These are phyloP conservation scores for Apus apus DNA, from an alignment of 2,113 vertebrate genomes.

Conservation along the genomic window DNA sequence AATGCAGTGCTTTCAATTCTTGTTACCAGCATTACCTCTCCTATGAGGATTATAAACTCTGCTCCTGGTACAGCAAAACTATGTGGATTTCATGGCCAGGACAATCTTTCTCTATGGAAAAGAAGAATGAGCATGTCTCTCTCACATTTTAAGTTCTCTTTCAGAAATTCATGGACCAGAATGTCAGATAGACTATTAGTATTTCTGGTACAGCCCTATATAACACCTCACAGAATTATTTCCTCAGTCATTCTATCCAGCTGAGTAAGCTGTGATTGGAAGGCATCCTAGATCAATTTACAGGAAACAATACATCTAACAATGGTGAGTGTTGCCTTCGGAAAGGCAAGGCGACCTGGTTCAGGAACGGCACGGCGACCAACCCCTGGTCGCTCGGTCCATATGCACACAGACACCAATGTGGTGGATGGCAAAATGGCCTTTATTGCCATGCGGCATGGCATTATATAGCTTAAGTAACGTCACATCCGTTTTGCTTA, in stretches of 20 bases:
- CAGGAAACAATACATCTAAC: not conserved
- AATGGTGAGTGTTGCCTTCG: no score
- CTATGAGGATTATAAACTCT: constrained; percentile 12
- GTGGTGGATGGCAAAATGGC: no score
- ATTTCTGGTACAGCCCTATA: not conserved
- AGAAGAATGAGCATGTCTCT: not conserved
- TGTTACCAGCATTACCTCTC: not conserved
- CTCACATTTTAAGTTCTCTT: not conserved
- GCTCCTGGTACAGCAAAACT: not conserved
- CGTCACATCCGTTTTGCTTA: no score
- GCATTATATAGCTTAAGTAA: no score
- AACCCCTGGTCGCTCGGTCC: no score
- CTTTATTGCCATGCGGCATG: no score
- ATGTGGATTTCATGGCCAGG: not conserved
- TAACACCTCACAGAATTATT: not conserved
- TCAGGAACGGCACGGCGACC: no score
- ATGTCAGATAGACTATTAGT: not conserved
- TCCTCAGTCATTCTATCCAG: not conserved
- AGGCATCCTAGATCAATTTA: not conserved
- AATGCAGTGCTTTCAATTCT: constrained; percentile 4
- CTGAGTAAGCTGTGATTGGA: not conserved
- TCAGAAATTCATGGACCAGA: not conserved
- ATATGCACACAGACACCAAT: no score
- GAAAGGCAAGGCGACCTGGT: no score
- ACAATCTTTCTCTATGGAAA: not conserved